A percentile compares a stretch with the other conserved stretches of the same genome.
Conservation (phyloP, 2,113 vertebrate genomes). For the Mohoua ochrocephala region DNA sequence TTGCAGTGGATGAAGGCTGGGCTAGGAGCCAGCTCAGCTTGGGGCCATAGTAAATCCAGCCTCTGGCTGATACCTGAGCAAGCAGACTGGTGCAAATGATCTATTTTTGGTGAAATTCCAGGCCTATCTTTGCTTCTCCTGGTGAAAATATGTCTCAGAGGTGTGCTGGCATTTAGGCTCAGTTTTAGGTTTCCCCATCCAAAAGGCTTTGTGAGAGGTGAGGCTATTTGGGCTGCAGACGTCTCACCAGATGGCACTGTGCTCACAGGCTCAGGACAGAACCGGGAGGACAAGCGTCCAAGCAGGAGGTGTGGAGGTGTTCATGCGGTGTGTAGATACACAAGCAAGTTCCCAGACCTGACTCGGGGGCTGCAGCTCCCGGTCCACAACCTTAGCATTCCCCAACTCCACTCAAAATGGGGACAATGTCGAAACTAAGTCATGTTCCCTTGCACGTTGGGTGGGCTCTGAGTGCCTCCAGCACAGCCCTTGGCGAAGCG, state of each 20-base stretch:
- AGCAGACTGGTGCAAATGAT: not conserved
- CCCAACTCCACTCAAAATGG: not conserved
- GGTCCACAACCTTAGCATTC: not conserved
- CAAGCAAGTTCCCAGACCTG: not conserved
- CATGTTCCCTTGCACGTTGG: accelerated
- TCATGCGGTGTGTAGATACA: not conserved
- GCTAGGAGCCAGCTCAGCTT: not conserved
- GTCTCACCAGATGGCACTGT: conserved; percentile 16
- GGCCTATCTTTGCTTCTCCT: not conserved
- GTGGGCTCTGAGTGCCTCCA: not conserved
- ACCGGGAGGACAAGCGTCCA: not conserved
- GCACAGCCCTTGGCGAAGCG: not conserved
- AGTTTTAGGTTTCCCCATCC: not conserved
- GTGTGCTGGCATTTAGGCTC: not conserved
- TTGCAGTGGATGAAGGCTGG: not conserved
- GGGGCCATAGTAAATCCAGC: not conserved
- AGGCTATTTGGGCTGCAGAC: not conserved
- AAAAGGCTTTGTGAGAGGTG: not conserved
- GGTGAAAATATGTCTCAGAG: not conserved
- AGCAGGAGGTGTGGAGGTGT: too few relatives aligned
- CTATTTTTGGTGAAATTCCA: not conserved
- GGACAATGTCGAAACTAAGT: not conserved
- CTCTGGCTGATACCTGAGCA: not conserved
- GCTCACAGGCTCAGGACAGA: not conserved
- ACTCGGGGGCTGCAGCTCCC: not conserved